Percentiles rank a stretch among this genome's conserved stretches.
phyloP scores from a whole-genome alignment of 2,888 invertebrate species.

The Amblyjoppa fuscipennis region DNA sequence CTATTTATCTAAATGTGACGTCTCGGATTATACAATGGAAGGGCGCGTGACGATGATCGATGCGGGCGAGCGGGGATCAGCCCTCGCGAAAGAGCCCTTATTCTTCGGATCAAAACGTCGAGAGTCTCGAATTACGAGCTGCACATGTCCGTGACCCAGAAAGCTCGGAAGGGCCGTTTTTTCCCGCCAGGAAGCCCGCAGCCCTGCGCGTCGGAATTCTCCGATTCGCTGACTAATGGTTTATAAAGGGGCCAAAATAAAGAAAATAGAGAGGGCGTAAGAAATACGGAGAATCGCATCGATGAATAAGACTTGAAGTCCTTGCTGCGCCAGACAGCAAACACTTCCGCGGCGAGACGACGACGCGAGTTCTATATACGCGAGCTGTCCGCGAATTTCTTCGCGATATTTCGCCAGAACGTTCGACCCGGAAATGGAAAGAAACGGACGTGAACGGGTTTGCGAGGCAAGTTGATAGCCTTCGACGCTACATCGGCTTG shows the following conservation, averaged over 20 bases:
- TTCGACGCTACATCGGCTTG: constrained; percentile 36
- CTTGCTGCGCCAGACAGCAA: background rate
- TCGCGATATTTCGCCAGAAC: constrained; percentile 42
- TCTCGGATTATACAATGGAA: constrained; percentile 7
- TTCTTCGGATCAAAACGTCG: constrained; percentile 39
- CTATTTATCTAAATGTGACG: background rate
- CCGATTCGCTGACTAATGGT: constrained; percentile 40
- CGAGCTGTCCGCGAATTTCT: constrained; percentile 40
- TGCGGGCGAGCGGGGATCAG: constrained; percentile 44
- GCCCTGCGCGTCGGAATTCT: background rate
- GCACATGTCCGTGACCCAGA: constrained; percentile 57
- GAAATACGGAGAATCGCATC: background rate
- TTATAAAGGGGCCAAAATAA: constrained; percentile 9
- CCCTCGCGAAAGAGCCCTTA: constrained; percentile 30
- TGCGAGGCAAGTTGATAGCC: constrained; percentile 59
- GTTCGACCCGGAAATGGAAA: constrained; percentile 60
- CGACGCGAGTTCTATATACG: constrained; percentile 4
- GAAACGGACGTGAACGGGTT: constrained; percentile 59
- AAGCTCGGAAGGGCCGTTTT: constrained; percentile 18
- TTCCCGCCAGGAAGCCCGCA: background rate
- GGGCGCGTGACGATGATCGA: constrained; percentile 48
- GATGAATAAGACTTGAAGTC: constrained; percentile 1
- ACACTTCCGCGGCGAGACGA: constrained; percentile 15
- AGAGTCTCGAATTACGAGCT: constrained; percentile 34
- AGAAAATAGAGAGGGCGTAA: background rate